Percentiles rank a stretch among this genome's conserved stretches.
Evolutionary conservation across 2,113 vertebrate species (phyloP).

Genomic region (Sinocyclocheilus anshuiensis): DNA sequence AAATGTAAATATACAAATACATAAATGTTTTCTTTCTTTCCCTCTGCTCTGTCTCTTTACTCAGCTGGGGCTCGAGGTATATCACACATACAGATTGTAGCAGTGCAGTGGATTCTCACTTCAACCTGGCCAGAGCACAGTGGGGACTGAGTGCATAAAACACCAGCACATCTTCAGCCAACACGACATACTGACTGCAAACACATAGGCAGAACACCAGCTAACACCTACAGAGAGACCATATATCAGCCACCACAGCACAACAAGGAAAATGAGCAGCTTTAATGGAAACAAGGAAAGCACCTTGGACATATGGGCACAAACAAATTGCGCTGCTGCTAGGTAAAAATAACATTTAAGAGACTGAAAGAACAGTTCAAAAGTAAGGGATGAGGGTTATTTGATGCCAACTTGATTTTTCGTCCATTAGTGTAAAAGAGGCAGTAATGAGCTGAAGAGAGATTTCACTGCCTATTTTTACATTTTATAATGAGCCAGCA

Average conservation of each 20-base stretch:
- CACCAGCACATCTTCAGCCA: conserved; percentile 30
- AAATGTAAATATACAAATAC: neutral
- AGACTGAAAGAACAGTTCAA: neutral
- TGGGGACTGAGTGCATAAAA: neutral
- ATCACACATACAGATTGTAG: conserved; percentile 18
- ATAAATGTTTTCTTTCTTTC: neutral
- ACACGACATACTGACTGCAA: conserved; percentile 24
- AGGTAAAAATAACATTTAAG: neutral
- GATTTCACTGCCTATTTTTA: neutral
- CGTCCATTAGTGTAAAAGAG: too few species aligned
- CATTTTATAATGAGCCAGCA: neutral
- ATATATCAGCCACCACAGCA: neutral
- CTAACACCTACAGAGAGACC: conserved; percentile 21
- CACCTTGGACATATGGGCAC: neutral
- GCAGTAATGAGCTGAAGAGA: neutral
- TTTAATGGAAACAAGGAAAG: neutral
- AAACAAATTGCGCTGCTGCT: neutral
- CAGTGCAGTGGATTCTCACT: conserved; percentile 40
- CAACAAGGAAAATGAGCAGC: neutral
- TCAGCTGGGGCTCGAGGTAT: neutral
- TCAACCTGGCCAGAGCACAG: neutral
- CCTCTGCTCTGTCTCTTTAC: conserved; percentile 8
- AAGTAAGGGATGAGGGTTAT: too few species aligned
- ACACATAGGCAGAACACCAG: conserved; percentile 24
- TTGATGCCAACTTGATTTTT: too few species aligned